Evolutionary conservation across 1,140 invertebrate species (phyloP).

Genomic region (Drosophila willistoni): DNA sequence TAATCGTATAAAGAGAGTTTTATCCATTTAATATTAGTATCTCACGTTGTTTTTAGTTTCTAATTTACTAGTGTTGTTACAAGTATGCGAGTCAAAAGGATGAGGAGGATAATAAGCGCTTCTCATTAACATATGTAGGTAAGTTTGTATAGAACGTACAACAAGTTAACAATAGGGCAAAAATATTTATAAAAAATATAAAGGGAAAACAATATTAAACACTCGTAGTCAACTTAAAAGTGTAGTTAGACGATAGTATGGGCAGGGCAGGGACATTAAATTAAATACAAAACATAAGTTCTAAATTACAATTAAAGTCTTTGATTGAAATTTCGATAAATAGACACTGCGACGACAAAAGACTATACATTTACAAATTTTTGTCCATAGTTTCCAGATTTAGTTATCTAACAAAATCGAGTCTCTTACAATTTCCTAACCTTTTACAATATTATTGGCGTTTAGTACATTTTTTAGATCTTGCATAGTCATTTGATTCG

Average conservation of each 20-base stretch:
- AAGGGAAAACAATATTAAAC: constrained; percentile 29
- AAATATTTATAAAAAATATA: constrained; percentile 40
- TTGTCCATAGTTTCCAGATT: constrained; percentile 36
- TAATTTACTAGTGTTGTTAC: constrained; percentile 67
- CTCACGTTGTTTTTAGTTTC: constrained; percentile 54
- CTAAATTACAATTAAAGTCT: constrained; percentile 72
- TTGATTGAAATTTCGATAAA: constrained; percentile 59
- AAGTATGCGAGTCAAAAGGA: constrained; percentile 61
- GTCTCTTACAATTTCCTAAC: constrained; percentile 59
- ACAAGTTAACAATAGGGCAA: constrained; percentile 68
- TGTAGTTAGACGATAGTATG: constrained; percentile 29
- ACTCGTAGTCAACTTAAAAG: constrained; percentile 53
- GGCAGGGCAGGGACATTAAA: constrained; percentile 41
- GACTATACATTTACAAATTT: background rate
- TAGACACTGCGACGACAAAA: constrained; percentile 33
- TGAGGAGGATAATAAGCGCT: constrained; percentile 46
- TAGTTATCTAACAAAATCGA: constrained; percentile 62
- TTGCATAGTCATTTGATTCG: constrained; percentile 62
- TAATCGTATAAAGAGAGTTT: constrained; percentile 52
- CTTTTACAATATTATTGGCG: constrained; percentile 61
- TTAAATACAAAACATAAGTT: constrained; percentile 46
- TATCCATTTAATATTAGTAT: constrained; percentile 61
- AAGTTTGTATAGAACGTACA: constrained; percentile 56
- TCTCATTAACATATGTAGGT: constrained; percentile 54
- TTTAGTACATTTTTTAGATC: constrained; percentile 43